These are phyloP conservation scores for Anisognathus igniventris DNA, from an alignment of 2,797 vertebrate genomes.

Conservation along the genomic window DNA sequence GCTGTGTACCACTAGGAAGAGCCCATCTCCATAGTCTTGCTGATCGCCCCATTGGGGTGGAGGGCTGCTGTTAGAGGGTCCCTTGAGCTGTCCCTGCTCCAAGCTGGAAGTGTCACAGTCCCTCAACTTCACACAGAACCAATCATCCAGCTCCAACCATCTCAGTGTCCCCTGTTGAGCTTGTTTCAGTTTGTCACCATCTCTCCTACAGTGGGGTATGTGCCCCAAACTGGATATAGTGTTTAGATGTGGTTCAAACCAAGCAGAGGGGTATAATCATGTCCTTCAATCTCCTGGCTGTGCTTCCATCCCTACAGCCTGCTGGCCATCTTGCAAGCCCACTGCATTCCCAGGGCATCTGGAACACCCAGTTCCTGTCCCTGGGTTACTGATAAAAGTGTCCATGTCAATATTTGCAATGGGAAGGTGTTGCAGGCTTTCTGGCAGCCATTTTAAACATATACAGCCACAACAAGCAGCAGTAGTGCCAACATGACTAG, in stretches of 20 bases:
- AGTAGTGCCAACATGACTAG: not conserved
- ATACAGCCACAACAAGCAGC: not conserved
- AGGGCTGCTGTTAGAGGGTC: not conserved
- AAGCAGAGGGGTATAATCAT: not conserved
- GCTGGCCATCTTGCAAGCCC: not conserved
- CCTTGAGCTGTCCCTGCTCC: not conserved
- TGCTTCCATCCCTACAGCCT: not conserved
- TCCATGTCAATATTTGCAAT: not conserved
- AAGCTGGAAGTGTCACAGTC: not conserved
- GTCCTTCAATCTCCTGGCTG: not conserved
- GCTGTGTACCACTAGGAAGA: accelerated
- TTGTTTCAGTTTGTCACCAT: not conserved
- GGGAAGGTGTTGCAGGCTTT: not conserved
- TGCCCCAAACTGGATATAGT: not conserved
- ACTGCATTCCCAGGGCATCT: not conserved
- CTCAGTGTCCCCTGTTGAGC: not conserved
- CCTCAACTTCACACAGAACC: not conserved
- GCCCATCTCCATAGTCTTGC: not conserved
- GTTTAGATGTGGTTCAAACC: not conserved
- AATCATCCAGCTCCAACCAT: not conserved
- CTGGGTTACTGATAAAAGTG: not conserved
- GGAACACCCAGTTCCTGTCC: not conserved
- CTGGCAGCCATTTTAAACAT: not conserved
- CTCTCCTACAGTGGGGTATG: accelerated
- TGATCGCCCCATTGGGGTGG: accelerated